Percentiles rank a stretch among this genome's conserved stretches.
phyloP scores from a whole-genome alignment of 2,797 vertebrate genomes.

The Sphaeramia orbicularis region DNA sequence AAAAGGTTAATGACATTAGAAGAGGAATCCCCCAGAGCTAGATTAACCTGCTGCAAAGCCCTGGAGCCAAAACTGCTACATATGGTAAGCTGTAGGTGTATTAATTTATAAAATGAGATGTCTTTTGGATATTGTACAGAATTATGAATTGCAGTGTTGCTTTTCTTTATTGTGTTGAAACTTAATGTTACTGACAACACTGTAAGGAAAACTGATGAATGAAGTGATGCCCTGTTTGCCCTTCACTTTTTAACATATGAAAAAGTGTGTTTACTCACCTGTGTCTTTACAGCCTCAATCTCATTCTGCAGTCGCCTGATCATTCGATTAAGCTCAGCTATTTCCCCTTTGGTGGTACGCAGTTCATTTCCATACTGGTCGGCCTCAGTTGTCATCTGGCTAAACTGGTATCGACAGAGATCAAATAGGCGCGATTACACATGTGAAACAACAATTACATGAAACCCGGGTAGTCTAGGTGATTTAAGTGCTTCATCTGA shows the following conservation, averaged over 20 bases:
- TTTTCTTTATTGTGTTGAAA: too few relatives aligned
- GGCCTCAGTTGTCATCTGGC: constrained; percentile 66
- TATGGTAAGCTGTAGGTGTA: too few relatives aligned
- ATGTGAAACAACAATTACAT: neutral
- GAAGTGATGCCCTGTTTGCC: neutral
- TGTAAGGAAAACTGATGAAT: too few relatives aligned
- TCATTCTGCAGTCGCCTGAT: constrained; percentile 75
- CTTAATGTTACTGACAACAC: too few relatives aligned
- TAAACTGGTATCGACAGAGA: constrained; percentile 66
- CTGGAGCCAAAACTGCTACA: too few relatives aligned
- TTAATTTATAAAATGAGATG: too few relatives aligned
- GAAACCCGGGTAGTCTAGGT: neutral
- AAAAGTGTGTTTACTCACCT: constrained; percentile 65
- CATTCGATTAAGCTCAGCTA: constrained; percentile 69
- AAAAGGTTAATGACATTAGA: too few relatives aligned
- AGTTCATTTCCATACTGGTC: constrained; percentile 64
- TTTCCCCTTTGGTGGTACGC: constrained; percentile 65
- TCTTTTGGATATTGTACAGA: too few relatives aligned
- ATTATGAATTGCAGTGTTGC: too few relatives aligned
- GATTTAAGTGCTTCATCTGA: neutral
- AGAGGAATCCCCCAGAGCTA: too few relatives aligned
- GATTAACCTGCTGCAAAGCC: too few relatives aligned
- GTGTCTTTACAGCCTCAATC: constrained; percentile 53
- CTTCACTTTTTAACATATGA: neutral
- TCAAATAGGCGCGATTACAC: constrained; percentile 16